Base-by-base conservation (phyloP, 2,888 invertebrate species). In the Scaptomyza tumidula region DNA sequence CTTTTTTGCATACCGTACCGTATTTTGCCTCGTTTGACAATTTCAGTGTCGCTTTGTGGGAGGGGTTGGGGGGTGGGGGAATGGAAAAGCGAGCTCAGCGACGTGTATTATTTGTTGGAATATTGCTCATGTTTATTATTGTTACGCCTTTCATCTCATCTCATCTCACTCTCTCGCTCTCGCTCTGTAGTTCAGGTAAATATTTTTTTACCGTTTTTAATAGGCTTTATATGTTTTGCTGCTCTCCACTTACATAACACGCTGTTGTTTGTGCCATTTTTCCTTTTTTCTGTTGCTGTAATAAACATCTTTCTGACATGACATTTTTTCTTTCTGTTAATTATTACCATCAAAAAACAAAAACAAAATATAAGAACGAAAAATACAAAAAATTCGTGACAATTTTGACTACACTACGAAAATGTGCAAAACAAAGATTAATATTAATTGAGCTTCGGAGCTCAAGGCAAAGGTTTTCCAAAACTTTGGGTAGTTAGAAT, bases 171-270 rank as follows among this genome's bases (percentile, higher is more conserved):
- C 6, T n/a, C 5, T 14, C 9, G 3, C 10, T 43, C 7, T 43
- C 5, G 29, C 35, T 63, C 45, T 71, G 45, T 55, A 9, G 31
- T 48, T 16, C 43, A 53, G 39, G 31, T 31, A 64, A 69, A 33
- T 10, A 33, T 33, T 10, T 33, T 33, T 65, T 60, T 72, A 49
- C 41, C 31, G 55, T 16, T 62, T 75, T 71, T 66, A 75, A 71
- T 78, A 64, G 62, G 66, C 66, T 78, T 69, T 78, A 62, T 71
- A 41, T 69, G 68, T 67, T 59, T 58, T 55, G 6, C 35, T 43
- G n/a, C 19, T 16, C 16, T 16, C 13, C 14, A 60, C 52, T 35
- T 48, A 44, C 52, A 29, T 35, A 10, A 31, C 54, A 61, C 52
- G 35, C 44, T 49, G 33, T 61, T 64, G 48, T 68, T 60, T 49